Evolutionary conservation across 2,113 vertebrate species (phyloP).

Genomic region (Copsychus sechellarum): DNA sequence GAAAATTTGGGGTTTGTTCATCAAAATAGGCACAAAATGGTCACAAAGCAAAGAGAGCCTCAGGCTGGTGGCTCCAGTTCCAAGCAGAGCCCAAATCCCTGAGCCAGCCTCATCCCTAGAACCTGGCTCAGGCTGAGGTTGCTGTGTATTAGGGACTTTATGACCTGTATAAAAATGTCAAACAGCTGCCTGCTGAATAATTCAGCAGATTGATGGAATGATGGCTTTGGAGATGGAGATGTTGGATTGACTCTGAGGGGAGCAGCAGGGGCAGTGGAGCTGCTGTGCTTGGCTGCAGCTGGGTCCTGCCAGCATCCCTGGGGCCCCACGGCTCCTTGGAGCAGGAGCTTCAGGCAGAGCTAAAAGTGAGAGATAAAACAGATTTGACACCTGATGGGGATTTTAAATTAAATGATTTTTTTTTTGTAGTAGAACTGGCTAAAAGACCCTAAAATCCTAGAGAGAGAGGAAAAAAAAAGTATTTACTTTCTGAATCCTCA

Average conservation of each 20-base stretch:
- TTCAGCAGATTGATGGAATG: background rate
- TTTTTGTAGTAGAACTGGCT: background rate
- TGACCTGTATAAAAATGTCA: constrained; percentile 6
- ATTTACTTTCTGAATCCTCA: background rate
- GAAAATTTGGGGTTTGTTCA: background rate
- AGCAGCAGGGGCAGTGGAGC: background rate
- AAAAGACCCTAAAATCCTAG: background rate
- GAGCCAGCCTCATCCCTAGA: no score
- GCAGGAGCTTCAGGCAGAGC: background rate
- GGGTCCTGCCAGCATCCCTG: background rate
- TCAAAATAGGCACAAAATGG: background rate
- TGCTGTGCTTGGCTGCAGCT: background rate
- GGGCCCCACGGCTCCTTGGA: no score
- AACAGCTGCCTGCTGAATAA: constrained; percentile 32
- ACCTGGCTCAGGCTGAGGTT: no score
- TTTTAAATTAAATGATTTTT: background rate
- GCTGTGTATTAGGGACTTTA: background rate
- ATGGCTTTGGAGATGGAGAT: background rate
- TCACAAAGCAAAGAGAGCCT: background rate
- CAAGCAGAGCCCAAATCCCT: no score
- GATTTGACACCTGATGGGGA: background rate
- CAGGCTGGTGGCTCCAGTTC: background rate
- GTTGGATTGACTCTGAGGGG: background rate
- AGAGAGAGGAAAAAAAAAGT: background rate
- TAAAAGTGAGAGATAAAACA: background rate